Conservation (phyloP, 2,888 invertebrate species). For the Peribatodes rhomboidaria region DNA sequence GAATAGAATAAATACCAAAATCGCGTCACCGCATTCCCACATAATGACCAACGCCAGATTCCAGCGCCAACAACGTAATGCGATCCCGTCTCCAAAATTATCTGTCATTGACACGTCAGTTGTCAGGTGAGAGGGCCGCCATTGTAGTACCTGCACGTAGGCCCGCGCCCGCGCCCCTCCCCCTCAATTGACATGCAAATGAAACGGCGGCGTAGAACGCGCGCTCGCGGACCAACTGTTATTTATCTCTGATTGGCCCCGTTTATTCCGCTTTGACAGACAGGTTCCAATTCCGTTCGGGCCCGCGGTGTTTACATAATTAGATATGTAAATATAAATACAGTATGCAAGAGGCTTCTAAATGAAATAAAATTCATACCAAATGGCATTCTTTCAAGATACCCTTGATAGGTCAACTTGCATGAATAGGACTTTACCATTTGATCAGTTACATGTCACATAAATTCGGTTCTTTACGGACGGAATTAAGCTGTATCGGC, state of each 20-base stretch:
- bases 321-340: constrained; percentile 68
- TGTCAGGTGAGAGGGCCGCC: constrained; percentile 69
- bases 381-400: constrained; percentile 27
- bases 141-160: constrained; percentile 61
- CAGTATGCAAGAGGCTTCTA: constrained; percentile 37
- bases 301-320: constrained; percentile 71
- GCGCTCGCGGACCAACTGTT: constrained; percentile 77
- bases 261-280: constrained; percentile 82
- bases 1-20: constrained; percentile 28
- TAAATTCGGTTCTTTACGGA: constrained; percentile 31
- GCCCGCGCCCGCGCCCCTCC: constrained; percentile 50
- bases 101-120: constrained; percentile 54
- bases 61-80: constrained; percentile 44
- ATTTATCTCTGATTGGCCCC: constrained; percentile 85
- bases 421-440: constrained; percentile 18
- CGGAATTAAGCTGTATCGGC: constrained; percentile 28
- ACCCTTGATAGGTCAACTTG: constrained; percentile 27
- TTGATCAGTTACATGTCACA: constrained; percentile 26
- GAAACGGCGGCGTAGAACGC: constrained; percentile 60
- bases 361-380: constrained; percentile 29
- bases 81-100: constrained; percentile 42
- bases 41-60: constrained; percentile 47
- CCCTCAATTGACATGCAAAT: constrained; percentile 82
- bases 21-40: constrained; percentile 41
- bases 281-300: constrained; percentile 77